Evolutionary conservation across 2,888 invertebrate genomes (phyloP).

Genomic region (Hartigia nigra): DNA sequence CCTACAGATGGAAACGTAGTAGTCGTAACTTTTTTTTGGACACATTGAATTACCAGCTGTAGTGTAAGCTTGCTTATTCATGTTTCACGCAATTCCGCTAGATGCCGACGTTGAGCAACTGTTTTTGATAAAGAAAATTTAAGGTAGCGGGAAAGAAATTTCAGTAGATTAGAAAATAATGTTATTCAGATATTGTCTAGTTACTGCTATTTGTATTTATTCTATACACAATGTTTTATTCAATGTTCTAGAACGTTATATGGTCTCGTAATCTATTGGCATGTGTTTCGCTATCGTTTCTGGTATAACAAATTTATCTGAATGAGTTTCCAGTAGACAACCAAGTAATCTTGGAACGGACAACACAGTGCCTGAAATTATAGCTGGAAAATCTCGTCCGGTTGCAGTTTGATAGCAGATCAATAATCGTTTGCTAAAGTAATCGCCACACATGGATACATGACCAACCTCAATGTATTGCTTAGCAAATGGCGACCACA

Average conservation of each 20-base stretch:
- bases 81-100: not conserved
- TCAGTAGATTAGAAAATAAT: not conserved
- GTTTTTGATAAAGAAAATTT: not conserved
- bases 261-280: slow-evolving; percentile 5
- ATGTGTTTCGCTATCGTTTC: slow-evolving; percentile 35
- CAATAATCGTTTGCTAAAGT: slow-evolving; percentile 81
- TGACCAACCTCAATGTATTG: slow-evolving; percentile 80
- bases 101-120: not conserved
- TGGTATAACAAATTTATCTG: slow-evolving; percentile 56
- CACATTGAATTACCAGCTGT: not conserved
- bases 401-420: slow-evolving; percentile 73
- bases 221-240: not conserved
- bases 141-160: not conserved
- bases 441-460: slow-evolving; percentile 78
- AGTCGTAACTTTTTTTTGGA: too few relatives aligned
- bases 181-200: not conserved
- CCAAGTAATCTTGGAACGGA: slow-evolving; percentile 81
- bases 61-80: not conserved
- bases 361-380: slow-evolving; percentile 79
- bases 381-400: slow-evolving; percentile 72
- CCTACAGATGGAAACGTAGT: too few relatives aligned
- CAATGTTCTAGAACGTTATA: not conserved
- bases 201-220: not conserved
- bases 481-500: slow-evolving; percentile 76
- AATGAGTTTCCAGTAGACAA: slow-evolving; percentile 77